Evolutionary conservation across 2,888 invertebrate species (phyloP).

Genomic region (Ophraella communa): DNA sequence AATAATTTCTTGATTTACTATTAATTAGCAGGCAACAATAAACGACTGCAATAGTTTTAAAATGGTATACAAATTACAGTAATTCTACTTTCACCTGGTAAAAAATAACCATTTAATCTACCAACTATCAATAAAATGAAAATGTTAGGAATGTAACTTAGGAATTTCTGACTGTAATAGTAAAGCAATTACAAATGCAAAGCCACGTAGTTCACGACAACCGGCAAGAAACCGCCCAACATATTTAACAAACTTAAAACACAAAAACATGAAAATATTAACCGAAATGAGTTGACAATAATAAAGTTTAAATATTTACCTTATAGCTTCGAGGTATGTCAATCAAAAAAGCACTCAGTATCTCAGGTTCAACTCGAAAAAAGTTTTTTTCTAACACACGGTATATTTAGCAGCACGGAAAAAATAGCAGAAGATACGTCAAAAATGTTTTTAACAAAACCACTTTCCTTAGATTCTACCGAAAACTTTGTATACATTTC

Average conservation of each 20-base stretch:
- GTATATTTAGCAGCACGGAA: slow-evolving; percentile 57
- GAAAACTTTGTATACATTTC: slow-evolving; percentile 60
- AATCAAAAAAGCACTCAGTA: slow-evolving; percentile 50
- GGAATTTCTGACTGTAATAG: slow-evolving; percentile 8
- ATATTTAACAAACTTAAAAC: slow-evolving; percentile 23
- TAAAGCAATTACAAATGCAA: slow-evolving; percentile 15
- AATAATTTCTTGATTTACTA: background rate
- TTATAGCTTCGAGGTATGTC: slow-evolving; percentile 53
- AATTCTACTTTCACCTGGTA: slow-evolving; percentile 29
- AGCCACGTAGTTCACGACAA: slow-evolving; percentile 15
- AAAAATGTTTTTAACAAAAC: slow-evolving; percentile 55
- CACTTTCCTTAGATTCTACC: slow-evolving; percentile 58
- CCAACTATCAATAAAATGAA: slow-evolving; percentile 21
- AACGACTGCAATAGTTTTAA: background rate
- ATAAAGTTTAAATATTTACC: slow-evolving; percentile 43
- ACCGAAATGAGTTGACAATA: background rate
- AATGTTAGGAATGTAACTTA: slow-evolving; percentile 21
- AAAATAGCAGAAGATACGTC: slow-evolving; percentile 53
- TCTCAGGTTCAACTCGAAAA: slow-evolving; percentile 36
- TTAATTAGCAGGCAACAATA: background rate
- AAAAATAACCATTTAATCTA: background rate
- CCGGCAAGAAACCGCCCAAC: slow-evolving; percentile 24
- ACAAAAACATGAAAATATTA: slow-evolving; percentile 2
- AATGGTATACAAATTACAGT: slow-evolving; percentile 19
- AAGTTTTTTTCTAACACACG: slow-evolving; percentile 60